Base-by-base conservation (phyloP, 1,140 invertebrate genomes). In the Microvelia longipes region DNA sequence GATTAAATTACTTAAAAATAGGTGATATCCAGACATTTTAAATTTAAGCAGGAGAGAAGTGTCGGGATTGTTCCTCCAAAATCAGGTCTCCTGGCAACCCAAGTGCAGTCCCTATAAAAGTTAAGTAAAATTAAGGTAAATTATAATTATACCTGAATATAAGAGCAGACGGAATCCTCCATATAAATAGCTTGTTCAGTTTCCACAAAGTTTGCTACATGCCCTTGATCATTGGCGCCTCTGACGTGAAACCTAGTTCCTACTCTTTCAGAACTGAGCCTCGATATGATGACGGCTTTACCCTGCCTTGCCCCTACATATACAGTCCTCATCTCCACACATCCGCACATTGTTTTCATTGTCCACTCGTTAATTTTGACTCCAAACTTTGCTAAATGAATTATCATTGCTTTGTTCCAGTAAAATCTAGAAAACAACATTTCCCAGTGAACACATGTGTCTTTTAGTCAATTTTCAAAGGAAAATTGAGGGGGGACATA, bases 141-240 rank as follows among this genome's bases (percentile, higher is more conserved):
- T n/a, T n/a, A n/a, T n/a, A n/a, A n/a, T 50, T 11, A 50, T 0
- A 93, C 98, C 80, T 93, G 91, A 2, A 94, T 78, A 77, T 89
- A 92, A 14, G 91, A 92, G 2, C 89, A 85, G 0, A 91, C 83
- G 76, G 91, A 90, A 75, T 91, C 88, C 78, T 98, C 94, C 73
- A 98, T 83, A 77, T 88, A 94, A 71, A 96, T 92, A 0, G 92
- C 87, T 83, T 99, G 98, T 81, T 99, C 98, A 0, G 96, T 99
- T 85, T 99, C 98, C 13, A 98, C 96, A 85, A 99, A 99, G 84
- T 99, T 99, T 1, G 98, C 98, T 35, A 99, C 97, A 83, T 98
- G 91, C 0, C 98, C 98, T 79, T 98, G 93, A 83, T 99, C 97
- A 82, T 99, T 98, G 50, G 90, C 92, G n/a, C 98, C 98, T 74